Conservation (phyloP, 2,113 vertebrate genomes). For the Lanius collurio region DNA sequence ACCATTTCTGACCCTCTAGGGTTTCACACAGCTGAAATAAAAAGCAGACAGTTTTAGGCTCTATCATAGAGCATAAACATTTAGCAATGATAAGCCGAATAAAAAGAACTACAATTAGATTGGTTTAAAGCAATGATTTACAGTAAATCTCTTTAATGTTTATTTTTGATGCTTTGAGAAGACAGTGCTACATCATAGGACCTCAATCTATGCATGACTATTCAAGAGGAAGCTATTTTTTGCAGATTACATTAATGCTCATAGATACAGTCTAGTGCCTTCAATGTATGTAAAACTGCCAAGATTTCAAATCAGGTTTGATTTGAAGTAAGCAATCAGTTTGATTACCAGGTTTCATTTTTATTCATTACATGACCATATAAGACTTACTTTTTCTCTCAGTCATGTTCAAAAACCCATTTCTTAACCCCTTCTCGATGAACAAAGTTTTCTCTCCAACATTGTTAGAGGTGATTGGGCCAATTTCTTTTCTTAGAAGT, state of each 20-base stretch:
- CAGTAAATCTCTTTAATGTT: neutral
- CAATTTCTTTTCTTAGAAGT: neutral
- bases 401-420: neutral
- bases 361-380: neutral
- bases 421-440: neutral
- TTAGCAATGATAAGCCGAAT: neutral
- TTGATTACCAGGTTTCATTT: neutral
- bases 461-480: neutral
- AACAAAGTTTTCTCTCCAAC: neutral
- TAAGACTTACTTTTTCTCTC: neutral
- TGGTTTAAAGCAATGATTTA: neutral
- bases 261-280: neutral
- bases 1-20: neutral
- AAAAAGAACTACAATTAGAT: neutral
- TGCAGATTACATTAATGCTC: neutral
- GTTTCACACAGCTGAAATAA: neutral
- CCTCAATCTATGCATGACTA: neutral
- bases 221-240: slow-evolving; percentile 24
- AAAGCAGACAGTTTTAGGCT: neutral
- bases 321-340: neutral
- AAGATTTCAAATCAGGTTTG: neutral
- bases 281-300: neutral
- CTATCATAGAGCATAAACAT: neutral
- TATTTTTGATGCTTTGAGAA: neutral
- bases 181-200: neutral